Evolutionary conservation across 1,140 invertebrate genomes (phyloP), one percentile per base, ranked within the genome.

Genomic region (Apis cerana): DNA sequence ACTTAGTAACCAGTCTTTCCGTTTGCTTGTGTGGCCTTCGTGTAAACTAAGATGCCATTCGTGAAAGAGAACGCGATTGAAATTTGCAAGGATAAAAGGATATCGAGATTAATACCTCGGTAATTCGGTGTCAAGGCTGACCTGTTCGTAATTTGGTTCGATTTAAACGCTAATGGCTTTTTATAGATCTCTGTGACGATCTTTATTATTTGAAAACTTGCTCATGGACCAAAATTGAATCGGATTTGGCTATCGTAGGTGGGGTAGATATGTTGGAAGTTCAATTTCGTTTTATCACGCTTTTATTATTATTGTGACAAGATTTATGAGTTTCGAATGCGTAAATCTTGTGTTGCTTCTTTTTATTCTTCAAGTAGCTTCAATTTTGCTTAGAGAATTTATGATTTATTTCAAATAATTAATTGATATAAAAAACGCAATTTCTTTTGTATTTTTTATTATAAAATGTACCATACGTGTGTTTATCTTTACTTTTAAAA

Each of bases 31-130:
- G 19, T 11, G 61, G 50, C 75, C 75, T 76, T 76, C 61, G 61
- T n/a, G 72, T 33, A 59, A 48, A 75, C 13, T 21, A 19, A 62
- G n/a, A 10, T 33, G 17, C 54, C 50, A n/a, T 3, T 23, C 13
- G 48, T 19, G 27, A 76, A 76, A 52, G 48, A 21, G 74, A 75
- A 52, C 19, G 61, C 48, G n/a, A 61, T n/a, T 13, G 71, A n/a
- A n/a, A 74, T 19, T 10, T 12, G 54, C 54, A 58, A 54, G 19
- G 69, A 43, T 67, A 43, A 43, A 43, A 43, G 10, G 56, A 75
- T 33, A 48, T 15, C 12, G 23, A n/a, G 62, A 76, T 65, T 65
- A 33, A 76, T 61, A 17, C 11, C 12, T 19, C 33, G 21, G 33
- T 43, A 43, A 21, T n/a, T 59, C 27, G 15, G 23, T 59, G 21